Evolutionary conservation across 2,113 vertebrate species (phyloP).

Genomic region (Silurus meridionalis): DNA sequence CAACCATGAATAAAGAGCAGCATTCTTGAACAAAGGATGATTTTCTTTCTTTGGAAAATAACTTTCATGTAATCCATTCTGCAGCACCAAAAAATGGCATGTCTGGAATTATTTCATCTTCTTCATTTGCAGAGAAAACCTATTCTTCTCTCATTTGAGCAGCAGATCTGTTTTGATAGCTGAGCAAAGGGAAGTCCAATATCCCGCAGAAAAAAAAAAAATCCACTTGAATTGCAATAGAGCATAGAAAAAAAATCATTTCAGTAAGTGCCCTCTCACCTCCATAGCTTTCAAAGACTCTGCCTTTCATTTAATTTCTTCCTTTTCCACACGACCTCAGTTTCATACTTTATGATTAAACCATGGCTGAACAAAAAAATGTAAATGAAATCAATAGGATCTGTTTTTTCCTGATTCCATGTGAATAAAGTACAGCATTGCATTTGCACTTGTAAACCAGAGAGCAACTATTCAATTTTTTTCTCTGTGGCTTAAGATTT

Average conservation of each 20-base stretch:
- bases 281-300: not conserved
- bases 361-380: not conserved
- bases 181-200: not conserved
- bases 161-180: not conserved
- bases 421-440: not conserved
- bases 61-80: not conserved
- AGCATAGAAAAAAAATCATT: not conserved
- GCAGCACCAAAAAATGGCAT: not conserved
- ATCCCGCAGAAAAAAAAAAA: not conserved
- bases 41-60: not conserved
- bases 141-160: constrained; percentile 3
- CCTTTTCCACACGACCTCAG: not conserved
- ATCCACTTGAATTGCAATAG: not conserved
- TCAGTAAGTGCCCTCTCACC: not conserved
- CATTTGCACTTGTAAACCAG: not conserved
- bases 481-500: not conserved
- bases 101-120: not conserved
- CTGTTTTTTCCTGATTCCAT: not conserved
- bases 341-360: not conserved
- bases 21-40: not conserved
- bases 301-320: not conserved
- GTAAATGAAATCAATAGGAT: not conserved
- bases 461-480: not conserved
- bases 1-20: not conserved
- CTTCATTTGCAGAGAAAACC: not conserved